Base-by-base conservation (phyloP, 2,797 vertebrate species). In the Sebastes minor region DNA sequence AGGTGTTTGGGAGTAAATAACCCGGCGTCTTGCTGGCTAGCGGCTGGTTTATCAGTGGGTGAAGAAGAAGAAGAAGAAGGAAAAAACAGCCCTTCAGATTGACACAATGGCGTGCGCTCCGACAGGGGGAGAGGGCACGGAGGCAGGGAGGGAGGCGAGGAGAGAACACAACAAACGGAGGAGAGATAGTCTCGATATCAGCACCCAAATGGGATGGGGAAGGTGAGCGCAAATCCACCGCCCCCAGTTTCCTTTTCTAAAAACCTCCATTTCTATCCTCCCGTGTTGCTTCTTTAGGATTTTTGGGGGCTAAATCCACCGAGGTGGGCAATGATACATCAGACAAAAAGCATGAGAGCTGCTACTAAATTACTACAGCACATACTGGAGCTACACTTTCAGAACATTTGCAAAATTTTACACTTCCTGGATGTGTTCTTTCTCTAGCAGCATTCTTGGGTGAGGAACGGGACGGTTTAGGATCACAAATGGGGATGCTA, bases 401-500 rank as follows among this genome's bases (percentile, higher is more conserved):
- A 76, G 52, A 38, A 86, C 75, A 83, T 88, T 87, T 75, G 64
- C 81, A 80, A 84, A 65, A 84, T 86, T 80, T 83, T 73, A 84
- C 88, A 87, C 81, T 82, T 83, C 42, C 73, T 46, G 57, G 56
- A 20, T 42, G 67, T 28, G 7, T 49, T 65, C 76, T 35, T 33
- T 28, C 6, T 16, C 78, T 22, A 60, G 7, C 61, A 70, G 74
- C 66, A 72, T 78, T 88, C 79, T 81, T 78, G 74, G 71, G 80
- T 69, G 88, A 87, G 91, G 89, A 88, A 87, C 71, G 83, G 92
- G 93, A 95, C 81, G 94, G 96, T 92, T 94, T 93, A 93, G 92
- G 95, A 95, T 96, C 95, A 95, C 92, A 95, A 95, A 96, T 94
- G 93, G 95, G 95, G 95, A 96, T 62, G 95, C 93, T 90, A 94